Evolutionary conservation across 2,888 invertebrate species (phyloP).

Genomic region (Drosophila rellima): DNA sequence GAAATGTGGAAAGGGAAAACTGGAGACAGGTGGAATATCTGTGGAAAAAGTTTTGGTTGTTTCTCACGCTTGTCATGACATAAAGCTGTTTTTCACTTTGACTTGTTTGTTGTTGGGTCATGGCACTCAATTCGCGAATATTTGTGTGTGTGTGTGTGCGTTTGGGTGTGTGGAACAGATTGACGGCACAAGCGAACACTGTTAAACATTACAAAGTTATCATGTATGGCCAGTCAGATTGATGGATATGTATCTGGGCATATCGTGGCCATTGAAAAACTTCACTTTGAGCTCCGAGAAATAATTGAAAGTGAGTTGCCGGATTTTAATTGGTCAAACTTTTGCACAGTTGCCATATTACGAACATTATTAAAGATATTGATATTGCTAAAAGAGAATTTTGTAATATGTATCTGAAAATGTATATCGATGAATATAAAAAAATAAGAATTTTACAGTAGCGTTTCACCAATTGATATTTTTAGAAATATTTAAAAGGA

Average conservation of each 20-base stretch:
- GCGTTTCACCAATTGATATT: too few relatives aligned
- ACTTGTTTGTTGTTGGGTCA: slow-evolving; percentile 21
- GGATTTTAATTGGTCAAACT: slow-evolving; percentile 11
- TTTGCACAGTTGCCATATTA: not conserved
- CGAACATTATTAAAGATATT: too few relatives aligned
- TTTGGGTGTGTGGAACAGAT: slow-evolving; percentile 17
- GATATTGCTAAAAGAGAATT: too few relatives aligned
- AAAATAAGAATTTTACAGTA: too few relatives aligned
- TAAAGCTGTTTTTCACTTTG: slow-evolving; percentile 29
- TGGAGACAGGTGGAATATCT: not conserved
- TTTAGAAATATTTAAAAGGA: too few relatives aligned
- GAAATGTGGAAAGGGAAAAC: slow-evolving; percentile 28
- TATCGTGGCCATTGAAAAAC: slow-evolving; percentile 22
- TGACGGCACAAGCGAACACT: slow-evolving; percentile 5
- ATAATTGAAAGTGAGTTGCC: slow-evolving; percentile 4
- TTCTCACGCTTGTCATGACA: slow-evolving; percentile 42
- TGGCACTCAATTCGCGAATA: slow-evolving; percentile 28
- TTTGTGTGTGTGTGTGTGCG: not conserved
- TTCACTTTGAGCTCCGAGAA: slow-evolving; percentile 1
- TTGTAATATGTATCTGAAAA: not conserved
- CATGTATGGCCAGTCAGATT: slow-evolving; percentile 22
- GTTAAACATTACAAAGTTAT: slow-evolving; percentile 16
- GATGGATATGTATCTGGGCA: slow-evolving; percentile 10
- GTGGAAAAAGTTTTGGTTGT: slow-evolving; percentile 31
- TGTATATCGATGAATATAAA: not conserved